Base-by-base conservation (phyloP, 2,113 vertebrate genomes). In the Euleptes europaea region DNA sequence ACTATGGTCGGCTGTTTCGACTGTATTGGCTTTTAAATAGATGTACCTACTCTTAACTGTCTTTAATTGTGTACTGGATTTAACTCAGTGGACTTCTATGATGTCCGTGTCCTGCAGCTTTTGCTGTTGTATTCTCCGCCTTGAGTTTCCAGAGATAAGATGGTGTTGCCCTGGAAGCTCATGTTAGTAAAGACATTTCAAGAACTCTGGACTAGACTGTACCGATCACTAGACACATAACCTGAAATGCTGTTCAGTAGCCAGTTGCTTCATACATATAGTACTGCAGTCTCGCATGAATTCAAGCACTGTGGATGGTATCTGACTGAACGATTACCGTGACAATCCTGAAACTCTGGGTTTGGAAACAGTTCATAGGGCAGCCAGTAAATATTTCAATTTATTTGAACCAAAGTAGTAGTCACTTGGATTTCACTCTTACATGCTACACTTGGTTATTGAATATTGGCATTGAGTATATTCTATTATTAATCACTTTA, bases 281-380 rank as follows among this genome's bases (percentile, higher is more conserved):
- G 38, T 26, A 63, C 35, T 35, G 33, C 26, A 63, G 40, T 31
- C 44, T 15, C 15, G 47, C 17, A 44, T 1, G 40, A n/a, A 66
- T n/a, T 65, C 0, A 2, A 54, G 9, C 57, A 78, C 51, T 71
- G 84, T 9, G 0, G 82, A 35, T 77, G 88, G 88, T 42, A 11
- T 0, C 35, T 88, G 7, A 80, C 44, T 0, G 4, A 23, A 1
- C 1, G 3, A 47, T 15, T 5, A 54, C 15, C 51, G 15, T 26
- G 23, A 10, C 70, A 54, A 76, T 23, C 5, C 26, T 69, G 44
- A 0, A 1, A 73, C 63, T 78, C 35, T 57, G 70, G 23, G 9
- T 42, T 40, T 9, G 38, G 35, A 72, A 42, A 42, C 38, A 63
- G 8, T 63, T 40, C 15, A 12, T 26, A 57, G 14, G 38, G 28